These are phyloP conservation scores for Okapia johnstoni DNA, from an alignment of 2,113 vertebrate genomes.

Conservation along the genomic window DNA sequence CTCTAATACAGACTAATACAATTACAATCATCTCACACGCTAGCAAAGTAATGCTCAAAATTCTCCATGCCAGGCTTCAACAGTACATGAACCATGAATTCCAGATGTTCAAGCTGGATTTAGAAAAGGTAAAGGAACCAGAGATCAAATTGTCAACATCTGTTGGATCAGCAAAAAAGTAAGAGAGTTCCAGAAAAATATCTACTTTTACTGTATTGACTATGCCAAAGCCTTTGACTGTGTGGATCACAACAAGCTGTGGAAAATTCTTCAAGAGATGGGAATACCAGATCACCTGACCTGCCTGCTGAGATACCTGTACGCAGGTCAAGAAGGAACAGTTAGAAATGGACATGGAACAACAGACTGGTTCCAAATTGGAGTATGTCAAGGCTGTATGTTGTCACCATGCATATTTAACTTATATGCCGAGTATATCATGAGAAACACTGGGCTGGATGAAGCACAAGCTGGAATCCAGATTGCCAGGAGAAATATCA, in stretches of 20 bases:
- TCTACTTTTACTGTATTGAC: neutral
- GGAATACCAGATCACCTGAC: neutral
- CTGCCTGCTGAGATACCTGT: neutral
- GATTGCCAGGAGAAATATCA: neutral
- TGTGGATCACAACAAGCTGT: neutral
- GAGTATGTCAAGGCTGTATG: neutral
- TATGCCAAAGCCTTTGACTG: neutral
- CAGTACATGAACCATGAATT: neutral
- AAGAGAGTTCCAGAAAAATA: neutral
- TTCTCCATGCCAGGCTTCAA: neutral
- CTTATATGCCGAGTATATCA: neutral
- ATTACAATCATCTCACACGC: neutral
- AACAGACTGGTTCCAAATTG: neutral
- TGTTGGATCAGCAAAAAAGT: neutral
- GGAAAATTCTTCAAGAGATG: neutral
- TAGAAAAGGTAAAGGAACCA: neutral
- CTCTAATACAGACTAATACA: neutral
- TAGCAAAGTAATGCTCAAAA: neutral
- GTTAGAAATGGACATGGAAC: neutral
- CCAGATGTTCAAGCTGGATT: neutral
- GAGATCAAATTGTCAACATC: neutral
- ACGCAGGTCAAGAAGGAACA: neutral
- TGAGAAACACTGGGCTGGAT: neutral
- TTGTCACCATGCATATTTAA: neutral
- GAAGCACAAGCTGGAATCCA: neutral